A percentile compares a stretch with the other conserved stretches of the same genome.
Evolutionary conservation across 2,888 invertebrate species (phyloP).

Genomic region (Pristionchus japonicus): DNA sequence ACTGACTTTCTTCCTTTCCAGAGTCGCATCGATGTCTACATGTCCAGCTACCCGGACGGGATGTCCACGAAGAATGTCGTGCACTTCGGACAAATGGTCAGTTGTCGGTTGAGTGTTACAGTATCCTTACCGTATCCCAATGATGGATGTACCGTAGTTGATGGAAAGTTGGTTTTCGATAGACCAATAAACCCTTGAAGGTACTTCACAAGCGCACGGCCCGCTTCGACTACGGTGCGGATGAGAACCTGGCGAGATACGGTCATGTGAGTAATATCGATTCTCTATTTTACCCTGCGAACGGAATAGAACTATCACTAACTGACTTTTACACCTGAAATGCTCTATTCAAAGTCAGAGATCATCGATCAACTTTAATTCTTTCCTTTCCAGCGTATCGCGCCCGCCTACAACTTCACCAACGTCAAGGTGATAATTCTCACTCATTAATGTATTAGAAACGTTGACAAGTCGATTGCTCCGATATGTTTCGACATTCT

Average conservation of each 20-base stretch:
- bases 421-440: neutral
- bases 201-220: slow-evolving; percentile 39
- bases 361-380: neutral
- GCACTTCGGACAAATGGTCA: slow-evolving; percentile 44
- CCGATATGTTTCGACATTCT: no score
- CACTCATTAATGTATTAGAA: no score
- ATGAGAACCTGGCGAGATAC: slow-evolving; percentile 40
- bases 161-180: no score
- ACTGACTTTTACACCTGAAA: neutral
- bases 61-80: slow-evolving; percentile 40
- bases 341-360: neutral
- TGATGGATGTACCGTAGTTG: no score
- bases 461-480: no score
- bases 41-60: slow-evolving; percentile 36
- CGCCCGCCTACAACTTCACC: slow-evolving; percentile 45
- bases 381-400: neutral
- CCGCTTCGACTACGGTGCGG: slow-evolving; percentile 41
- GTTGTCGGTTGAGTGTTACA: no score
- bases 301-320: no score
- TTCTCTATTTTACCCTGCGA: no score
- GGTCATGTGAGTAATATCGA: slow-evolving; percentile 36
- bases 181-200: neutral
- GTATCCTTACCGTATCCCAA: no score
- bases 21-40: slow-evolving; percentile 22
- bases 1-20: neutral